Percentiles rank a stretch among this genome's conserved stretches.
Evolutionary conservation across 2,113 vertebrate species (phyloP).

Genomic region (Caretta caretta): DNA sequence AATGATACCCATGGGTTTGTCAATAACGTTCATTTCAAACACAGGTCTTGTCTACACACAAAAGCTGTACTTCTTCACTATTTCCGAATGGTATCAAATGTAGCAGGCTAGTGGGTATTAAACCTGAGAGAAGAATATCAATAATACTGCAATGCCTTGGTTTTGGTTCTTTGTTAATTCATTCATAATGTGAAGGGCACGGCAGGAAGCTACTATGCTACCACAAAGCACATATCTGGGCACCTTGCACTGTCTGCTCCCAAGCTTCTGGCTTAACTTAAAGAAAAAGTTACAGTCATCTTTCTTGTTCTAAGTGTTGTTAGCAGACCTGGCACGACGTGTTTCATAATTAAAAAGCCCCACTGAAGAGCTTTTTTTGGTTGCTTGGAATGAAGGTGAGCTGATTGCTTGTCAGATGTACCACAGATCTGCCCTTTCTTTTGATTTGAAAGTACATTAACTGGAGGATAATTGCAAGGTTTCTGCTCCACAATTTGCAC

Average conservation of each 20-base stretch:
- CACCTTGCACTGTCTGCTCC: fast-evolving
- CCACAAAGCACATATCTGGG: not conserved
- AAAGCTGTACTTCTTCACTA: not conserved
- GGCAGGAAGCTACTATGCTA: not conserved
- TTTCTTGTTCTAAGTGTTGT: not conserved
- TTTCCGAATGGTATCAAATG: not conserved
- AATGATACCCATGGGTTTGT: not conserved
- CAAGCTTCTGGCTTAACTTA: slow-evolving; percentile 16
- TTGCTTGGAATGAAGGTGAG: not conserved
- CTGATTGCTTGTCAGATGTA: slow-evolving; percentile 16
- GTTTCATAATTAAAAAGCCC: slow-evolving; percentile 25
- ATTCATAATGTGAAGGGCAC: not conserved
- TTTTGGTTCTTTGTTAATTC: not conserved
- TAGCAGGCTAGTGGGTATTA: not conserved
- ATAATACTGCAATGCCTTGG: not conserved
- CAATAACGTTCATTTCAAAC: not conserved
- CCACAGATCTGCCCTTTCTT: slow-evolving; percentile 8
- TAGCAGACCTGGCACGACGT: not conserved
- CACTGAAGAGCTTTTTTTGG: slow-evolving; percentile 7
- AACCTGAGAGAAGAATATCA: not conserved
- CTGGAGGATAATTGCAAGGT: slow-evolving; percentile 13
- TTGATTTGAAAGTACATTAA: slow-evolving; percentile 45
- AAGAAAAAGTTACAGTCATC: slow-evolving; percentile 56
- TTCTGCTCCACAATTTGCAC: slow-evolving; percentile 12
- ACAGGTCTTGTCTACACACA: not conserved